Evolutionary conservation across 2,113 vertebrate species (phyloP).

Genomic region (Stigmatopora nigra): DNA sequence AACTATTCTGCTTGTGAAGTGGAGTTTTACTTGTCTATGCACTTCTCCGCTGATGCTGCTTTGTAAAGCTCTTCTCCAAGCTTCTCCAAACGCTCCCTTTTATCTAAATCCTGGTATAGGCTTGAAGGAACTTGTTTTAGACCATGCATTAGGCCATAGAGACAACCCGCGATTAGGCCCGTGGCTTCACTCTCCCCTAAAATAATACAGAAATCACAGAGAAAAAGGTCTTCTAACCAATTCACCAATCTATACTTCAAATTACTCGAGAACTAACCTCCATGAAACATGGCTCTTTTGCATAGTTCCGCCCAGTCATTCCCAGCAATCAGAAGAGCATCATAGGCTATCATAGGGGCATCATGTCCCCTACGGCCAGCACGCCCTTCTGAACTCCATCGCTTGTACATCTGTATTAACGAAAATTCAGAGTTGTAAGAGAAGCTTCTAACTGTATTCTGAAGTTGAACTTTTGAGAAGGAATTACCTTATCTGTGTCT

Average conservation of each 20-base stretch:
- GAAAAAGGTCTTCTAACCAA: background rate
- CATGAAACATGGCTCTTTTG: constrained; percentile 86
- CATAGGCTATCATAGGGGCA: constrained; percentile 95
- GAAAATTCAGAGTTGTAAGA: constrained; percentile 4
- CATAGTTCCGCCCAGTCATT: constrained; percentile 84
- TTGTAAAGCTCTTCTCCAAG: constrained; percentile 80
- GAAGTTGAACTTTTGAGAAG: background rate
- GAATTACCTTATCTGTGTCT: constrained; percentile 82
- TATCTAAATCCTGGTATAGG: constrained; percentile 82
- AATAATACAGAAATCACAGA: constrained; percentile 11
- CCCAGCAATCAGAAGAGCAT: constrained; percentile 81
- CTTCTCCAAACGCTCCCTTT: constrained; percentile 73
- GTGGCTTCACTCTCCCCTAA: constrained; percentile 87
- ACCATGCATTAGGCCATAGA: constrained; percentile 85
- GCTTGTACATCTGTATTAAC: constrained; percentile 75
- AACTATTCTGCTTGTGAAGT: constrained; percentile 48
- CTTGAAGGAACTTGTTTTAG: constrained; percentile 72
- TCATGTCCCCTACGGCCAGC: constrained; percentile 86
- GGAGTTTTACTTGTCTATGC: constrained; percentile 67
- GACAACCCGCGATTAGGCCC: constrained; percentile 83
- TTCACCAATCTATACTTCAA: background rate
- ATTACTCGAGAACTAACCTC: constrained; percentile 71
- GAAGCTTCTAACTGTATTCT: background rate
- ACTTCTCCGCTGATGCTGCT: constrained; percentile 81
- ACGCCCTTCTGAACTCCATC: constrained; percentile 91